Evolutionary conservation across 2,113 vertebrate species (phyloP), one percentile per base, ranked within the genome.

Genomic region (Lichenostomus cassidix): DNA sequence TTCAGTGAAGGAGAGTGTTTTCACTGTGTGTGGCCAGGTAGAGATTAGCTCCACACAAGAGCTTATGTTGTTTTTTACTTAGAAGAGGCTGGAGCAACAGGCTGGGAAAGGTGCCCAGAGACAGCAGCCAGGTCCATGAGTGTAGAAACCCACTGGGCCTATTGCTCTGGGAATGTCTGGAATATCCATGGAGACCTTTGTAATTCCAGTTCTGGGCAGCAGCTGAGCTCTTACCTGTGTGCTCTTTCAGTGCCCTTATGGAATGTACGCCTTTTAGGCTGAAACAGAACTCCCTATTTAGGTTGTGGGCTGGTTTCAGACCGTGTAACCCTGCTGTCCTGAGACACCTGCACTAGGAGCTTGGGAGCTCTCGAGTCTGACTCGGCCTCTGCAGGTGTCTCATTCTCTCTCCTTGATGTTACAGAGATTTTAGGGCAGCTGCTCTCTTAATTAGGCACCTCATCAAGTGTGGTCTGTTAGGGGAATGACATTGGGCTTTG

Each of bases 141-240:
- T 28, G 70, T 4, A 1, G 69, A 91, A 84, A 18, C n/a, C n/a
- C 56, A 6, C 29, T 0, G 0, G 21, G 7, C 21, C 7, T 10
- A 0, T 18, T 58, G 49, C 37, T 33, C 3, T 21, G 33, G 20
- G 41, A 10, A 17, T 5, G 41, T 15, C 19, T 6, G 3, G 11
- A 6, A 24, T 24, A 29, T 11, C 53, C 44, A 17, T 11, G 27
- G 70, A 70, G 42, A 53, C 55, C 39, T 65, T 13, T 42, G 59
- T 7, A 5, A 11, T 23, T 33, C 52, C 33, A 33, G 10, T 22
- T 53, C 21, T 50, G 65, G 35, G 55, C 35, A 27, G 29, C 63
- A 86, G 27, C 82, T 76, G 22, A 58, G 62, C 68, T 50, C 53
- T 19, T 46, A n/a, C 11, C 31, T 56, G 39, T 29, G 35, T 6